Evolutionary conservation across 2,888 invertebrate species (phyloP).

Genomic region (Apodemia zela): DNA sequence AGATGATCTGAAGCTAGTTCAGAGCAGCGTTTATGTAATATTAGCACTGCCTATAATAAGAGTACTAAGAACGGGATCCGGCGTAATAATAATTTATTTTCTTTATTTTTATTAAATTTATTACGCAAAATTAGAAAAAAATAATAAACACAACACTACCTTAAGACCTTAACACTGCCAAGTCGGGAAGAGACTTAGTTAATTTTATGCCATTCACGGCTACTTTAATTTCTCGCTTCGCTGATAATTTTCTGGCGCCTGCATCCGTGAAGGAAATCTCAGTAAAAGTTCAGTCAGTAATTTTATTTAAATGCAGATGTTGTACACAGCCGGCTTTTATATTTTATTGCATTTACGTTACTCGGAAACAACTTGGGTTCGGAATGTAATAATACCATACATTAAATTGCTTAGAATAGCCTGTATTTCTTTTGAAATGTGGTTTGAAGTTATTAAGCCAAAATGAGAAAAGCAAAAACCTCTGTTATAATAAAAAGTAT

Average conservation of each 20-base stretch:
- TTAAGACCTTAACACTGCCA: conserved; percentile 3
- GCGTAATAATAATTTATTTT: too few relatives aligned
- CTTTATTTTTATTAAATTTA: too few relatives aligned
- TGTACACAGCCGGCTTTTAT: conserved; percentile 37
- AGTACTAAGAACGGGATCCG: too few relatives aligned
- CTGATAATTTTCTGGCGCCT: conserved; percentile 65
- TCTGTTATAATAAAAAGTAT: neutral
- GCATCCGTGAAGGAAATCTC: conserved; percentile 62
- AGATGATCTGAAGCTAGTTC: too few relatives aligned
- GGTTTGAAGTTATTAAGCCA: neutral
- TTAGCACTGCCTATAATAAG: too few relatives aligned
- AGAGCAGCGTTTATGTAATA: too few relatives aligned
- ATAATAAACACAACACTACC: neutral
- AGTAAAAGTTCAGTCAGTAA: conserved; percentile 49
- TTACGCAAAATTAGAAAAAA: neutral
- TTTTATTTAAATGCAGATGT: conserved; percentile 55
- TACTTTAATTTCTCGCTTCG: conserved; percentile 71
- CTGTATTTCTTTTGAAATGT: neutral
- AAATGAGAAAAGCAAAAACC: neutral
- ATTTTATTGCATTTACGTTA: conserved; percentile 39
- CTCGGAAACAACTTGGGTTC: conserved; percentile 21
- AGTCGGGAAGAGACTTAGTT: conserved; percentile 38
- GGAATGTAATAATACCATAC: conserved; percentile 13
- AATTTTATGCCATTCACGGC: conserved; percentile 74
- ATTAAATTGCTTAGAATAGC: conserved; percentile 7